Evolutionary conservation across 2,888 invertebrate species (phyloP).

Genomic region (Trichopria drosophilae): DNA sequence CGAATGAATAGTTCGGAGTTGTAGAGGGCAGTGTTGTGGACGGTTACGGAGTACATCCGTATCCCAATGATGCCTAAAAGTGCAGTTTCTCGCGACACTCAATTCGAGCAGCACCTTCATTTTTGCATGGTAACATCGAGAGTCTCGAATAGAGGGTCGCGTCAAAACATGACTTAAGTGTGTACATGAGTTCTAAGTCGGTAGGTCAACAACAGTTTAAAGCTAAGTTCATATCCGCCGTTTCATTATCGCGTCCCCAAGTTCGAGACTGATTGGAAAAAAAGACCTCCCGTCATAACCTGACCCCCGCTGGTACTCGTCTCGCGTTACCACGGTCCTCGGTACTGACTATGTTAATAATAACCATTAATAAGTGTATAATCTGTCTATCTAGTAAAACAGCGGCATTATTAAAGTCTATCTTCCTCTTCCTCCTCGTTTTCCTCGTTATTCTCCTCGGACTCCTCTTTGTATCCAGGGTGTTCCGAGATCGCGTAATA

Average conservation of each 20-base stretch:
- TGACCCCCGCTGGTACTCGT: slow-evolving; percentile 10
- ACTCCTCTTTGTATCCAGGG: slow-evolving; percentile 89
- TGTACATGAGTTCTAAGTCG: too few species aligned
- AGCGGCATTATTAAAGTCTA: slow-evolving; percentile 59
- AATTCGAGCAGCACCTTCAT: too few species aligned
- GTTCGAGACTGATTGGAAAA: too few species aligned
- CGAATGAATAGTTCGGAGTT: too few species aligned
- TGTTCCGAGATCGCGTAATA: slow-evolving; percentile 95
- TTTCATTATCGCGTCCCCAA: too few species aligned
- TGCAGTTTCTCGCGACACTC: too few species aligned
- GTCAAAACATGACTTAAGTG: too few species aligned
- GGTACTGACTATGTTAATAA: slow-evolving; percentile 46
- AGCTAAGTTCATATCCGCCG: too few species aligned
- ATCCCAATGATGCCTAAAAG: slow-evolving; percentile 55
- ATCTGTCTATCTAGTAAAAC: slow-evolving; percentile 49
- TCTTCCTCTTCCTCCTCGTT: slow-evolving; percentile 81
- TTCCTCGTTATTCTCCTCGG: slow-evolving; percentile 82
- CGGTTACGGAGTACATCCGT: slow-evolving; percentile 56
- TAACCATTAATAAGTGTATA: slow-evolving; percentile 52
- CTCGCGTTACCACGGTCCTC: slow-evolving; percentile 9
- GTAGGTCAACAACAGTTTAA: too few species aligned
- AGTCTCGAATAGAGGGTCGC: slow-evolving; percentile 2
- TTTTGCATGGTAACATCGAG: too few species aligned
- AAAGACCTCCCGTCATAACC: too few species aligned
- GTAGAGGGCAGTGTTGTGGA: slow-evolving; percentile 57